A percentile compares a stretch with the other conserved stretches of the same genome.
Conservation (phyloP, 2,113 vertebrate species). For the Glareola pratincola region DNA sequence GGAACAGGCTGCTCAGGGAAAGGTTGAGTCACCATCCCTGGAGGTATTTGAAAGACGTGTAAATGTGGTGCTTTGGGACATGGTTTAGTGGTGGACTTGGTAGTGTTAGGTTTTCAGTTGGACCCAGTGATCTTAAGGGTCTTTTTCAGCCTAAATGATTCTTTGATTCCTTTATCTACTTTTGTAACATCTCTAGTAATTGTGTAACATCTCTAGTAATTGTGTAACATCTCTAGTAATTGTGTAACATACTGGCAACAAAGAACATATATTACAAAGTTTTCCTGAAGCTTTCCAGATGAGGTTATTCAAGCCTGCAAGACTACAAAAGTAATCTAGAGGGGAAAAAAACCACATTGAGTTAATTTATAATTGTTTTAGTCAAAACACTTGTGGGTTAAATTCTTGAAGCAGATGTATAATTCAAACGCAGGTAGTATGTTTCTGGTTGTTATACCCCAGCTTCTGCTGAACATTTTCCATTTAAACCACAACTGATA, state of each 20-base stretch:
- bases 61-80: background rate
- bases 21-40: background rate
- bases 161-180: background rate
- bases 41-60: background rate
- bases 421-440: background rate
- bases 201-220: background rate
- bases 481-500: background rate
- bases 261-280: background rate
- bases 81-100: background rate
- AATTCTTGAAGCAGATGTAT: background rate
- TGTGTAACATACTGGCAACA: background rate
- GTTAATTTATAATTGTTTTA: background rate
- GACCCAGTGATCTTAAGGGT: background rate
- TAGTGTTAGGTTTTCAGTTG: background rate
- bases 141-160: background rate
- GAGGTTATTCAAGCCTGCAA: background rate
- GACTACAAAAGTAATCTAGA: background rate
- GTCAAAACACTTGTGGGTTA: background rate
- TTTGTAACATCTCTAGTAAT: background rate
- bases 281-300: background rate
- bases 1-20: background rate
- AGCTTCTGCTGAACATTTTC: background rate
- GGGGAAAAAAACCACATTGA: background rate
- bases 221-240: background rate
- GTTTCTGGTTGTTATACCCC: background rate